Base-by-base conservation (phyloP, 2,113 vertebrate species). In the Rafetus swinhoei region DNA sequence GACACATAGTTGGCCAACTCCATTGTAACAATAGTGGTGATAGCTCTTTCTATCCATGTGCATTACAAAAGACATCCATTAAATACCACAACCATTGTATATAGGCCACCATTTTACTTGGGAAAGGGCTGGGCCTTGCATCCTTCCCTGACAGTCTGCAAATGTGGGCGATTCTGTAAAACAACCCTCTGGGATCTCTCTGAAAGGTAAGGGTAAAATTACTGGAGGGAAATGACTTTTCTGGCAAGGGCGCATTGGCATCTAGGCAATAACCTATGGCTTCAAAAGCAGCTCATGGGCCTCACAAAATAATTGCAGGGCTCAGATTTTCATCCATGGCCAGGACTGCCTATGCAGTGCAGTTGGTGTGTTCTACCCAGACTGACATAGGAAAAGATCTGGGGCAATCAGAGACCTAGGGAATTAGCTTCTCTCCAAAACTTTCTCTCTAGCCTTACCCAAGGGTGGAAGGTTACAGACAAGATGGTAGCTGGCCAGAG, bases 261-360 rank as follows among this genome's bases (percentile, higher is more conserved):
- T 22, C 91, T 96, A 95, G 95, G 95, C 96, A 97, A 97, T 97
- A 97, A 93, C 95, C 97, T 94, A 85, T 93, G 93, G 95, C 94
- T 97, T 96, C 95, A 97, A 96, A 97, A 95, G 94, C 93, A 95
- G 93, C 90, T 95, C 95, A 95, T 90, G 95, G 97, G 96, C 97
- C 96, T 97, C 94, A 97, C 94, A 97, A 95, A 95, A 97, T 96
- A 91, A 94, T 97, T 94, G 97, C 86, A 90, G 81, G 95, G 91
- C 94, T 96, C 97, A 94, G 93, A 96, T 96, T 96, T 96, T 95
- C 95, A 79, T 96, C 96, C 94, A 92, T 97, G 93, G 94, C 96
- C 95, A 95, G 97, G 91, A 93, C 95, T 97, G 94, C 96, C 93
- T 81, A 1, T 92, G 95, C 93, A 94, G 94, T 96, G 94, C 91